Evolutionary conservation across 2,888 invertebrate species (phyloP), one percentile per base, ranked within the genome.

Genomic region (Endotricha flammealis): DNA sequence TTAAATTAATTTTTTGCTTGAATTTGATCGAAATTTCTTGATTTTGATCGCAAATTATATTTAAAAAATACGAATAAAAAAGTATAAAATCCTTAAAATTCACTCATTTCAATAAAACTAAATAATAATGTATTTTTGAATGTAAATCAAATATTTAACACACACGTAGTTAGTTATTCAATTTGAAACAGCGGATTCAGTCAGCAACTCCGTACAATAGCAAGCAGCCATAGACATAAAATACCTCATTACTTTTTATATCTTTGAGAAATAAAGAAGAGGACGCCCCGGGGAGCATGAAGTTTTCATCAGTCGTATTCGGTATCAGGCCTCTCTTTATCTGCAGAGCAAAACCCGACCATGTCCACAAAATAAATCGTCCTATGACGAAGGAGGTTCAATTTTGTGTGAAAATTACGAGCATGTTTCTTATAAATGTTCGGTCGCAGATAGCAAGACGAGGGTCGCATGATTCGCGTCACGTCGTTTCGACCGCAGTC

Each of bases 241-340:
- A 73, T 74, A 74, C 57, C 70, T 76, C 75, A 71, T 78, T 75
- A 74, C 70, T 71, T 75, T 78, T 79, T 75, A 78, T 65, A 68
- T 66, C 75, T 68, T 61, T 50, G 52, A 59, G 63, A 70, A 75
- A 75, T 73, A 71, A 76, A 75, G 67, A 61, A 60, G 53, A 66
- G 58, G 58, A 55, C 52, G 56, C 62, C 63, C 62, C 42, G 44
- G 66, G 64, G 66, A 65, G 58, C 50, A 55, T 51, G 51, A 60
- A 64, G 55, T 62, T 73, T 74, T 67, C 67, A 67, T 67, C 65
- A 65, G 54, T 48, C 53, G 57, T 46, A 57, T 46, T 53, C 39
- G 52, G 59, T 67, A 61, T 64, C 64, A 55, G 56, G 50, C 57
- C 60, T 50, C 52, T 50, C 62, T 62, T 67, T 72, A 70, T 75